Evolutionary conservation across 35 echinoderm and acorn worm genomes (phyloP), one percentile per base, ranked within the genome.

Genomic region (Apostichopus parvimensis): DNA sequence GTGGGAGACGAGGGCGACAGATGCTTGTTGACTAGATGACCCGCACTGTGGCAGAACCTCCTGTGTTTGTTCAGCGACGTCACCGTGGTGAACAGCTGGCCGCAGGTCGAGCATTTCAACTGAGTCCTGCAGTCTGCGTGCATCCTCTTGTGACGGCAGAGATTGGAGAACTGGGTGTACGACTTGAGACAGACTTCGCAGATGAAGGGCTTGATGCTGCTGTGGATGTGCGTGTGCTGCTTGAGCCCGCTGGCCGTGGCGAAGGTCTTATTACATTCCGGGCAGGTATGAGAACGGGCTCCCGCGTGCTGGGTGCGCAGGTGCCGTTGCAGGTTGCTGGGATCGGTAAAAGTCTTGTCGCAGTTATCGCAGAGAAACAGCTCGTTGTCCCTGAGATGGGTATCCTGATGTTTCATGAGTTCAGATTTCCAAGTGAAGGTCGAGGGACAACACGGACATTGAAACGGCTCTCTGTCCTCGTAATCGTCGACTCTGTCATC

Each of bases 171-270:
- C 91, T 98, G 97, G 6, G 97, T 98, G 94, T 98, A 98, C 0
- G 97, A 98, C 79, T 98, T 98, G 1, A 95, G 87, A 85, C 97
- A 98, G 22, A 98, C 97, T 83, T 98, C 97, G n/a, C 97, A 98
- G 2, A 92, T 98, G 82, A 98, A 98, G 8, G 97, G 97, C 64
- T 98, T 98, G 77, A 98, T 95, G 83, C 97, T 98, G 90, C 97
- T 98, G 70, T 98, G 97, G 10, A 98, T 98, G 87, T 98, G 97
- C 1, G 97, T 98, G 79, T 98, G 97, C 83, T 98, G 97, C 87
- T 98, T 98, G 79, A 98, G 80, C 26, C 97, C 97, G 58, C 97
- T 98, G 45, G 94, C 94, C 24, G 97, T 98, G 5, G 97, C 97
- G 77, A 98, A 98, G 12, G 97, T 98, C 93, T 98, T 98, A 3